phyloP scores from a whole-genome alignment of 2,888 invertebrate genomes.

The Andrena praecox region DNA sequence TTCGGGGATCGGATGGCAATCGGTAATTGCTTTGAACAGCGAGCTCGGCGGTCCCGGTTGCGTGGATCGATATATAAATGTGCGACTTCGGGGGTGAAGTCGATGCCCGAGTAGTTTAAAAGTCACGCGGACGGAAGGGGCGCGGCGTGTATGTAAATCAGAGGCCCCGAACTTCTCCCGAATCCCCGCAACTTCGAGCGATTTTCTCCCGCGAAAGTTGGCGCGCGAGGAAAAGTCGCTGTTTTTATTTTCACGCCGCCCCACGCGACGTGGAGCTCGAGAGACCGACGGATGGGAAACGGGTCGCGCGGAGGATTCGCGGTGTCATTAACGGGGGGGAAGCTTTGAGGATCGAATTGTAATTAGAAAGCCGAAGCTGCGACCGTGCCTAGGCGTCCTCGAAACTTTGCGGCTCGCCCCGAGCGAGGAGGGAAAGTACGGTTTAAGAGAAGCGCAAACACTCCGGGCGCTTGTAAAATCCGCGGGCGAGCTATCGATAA shows the following conservation, averaged over 20 bases:
- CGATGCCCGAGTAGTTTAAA: constrained; percentile 53
- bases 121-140: constrained; percentile 6
- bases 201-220: constrained; percentile 16
- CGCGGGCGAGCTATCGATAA: constrained; percentile 17
- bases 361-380: constrained; percentile 37
- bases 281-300: constrained; percentile 1
- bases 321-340: constrained; percentile 36
- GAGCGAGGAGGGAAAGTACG: constrained; percentile 16
- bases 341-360: constrained; percentile 38
- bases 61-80: constrained; percentile 56
- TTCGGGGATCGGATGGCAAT: constrained; percentile 18
- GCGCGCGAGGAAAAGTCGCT: constrained; percentile 11
- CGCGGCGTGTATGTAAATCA: constrained; percentile 43
- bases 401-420: constrained; percentile 27
- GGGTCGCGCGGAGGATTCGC: constrained; percentile 17
- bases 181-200: constrained; percentile 18
- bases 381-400: constrained; percentile 27
- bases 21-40: not conserved
- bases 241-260: not conserved
- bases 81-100: constrained; percentile 51
- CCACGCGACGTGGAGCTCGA: not conserved
- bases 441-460: constrained; percentile 25
- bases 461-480: constrained; percentile 24
- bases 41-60: not conserved
- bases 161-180: constrained; percentile 22